Evolutionary conservation across 2,797 vertebrate genomes (phyloP), one percentile per base, ranked within the genome.

Genomic region (Anabacerthia variegaticeps): DNA sequence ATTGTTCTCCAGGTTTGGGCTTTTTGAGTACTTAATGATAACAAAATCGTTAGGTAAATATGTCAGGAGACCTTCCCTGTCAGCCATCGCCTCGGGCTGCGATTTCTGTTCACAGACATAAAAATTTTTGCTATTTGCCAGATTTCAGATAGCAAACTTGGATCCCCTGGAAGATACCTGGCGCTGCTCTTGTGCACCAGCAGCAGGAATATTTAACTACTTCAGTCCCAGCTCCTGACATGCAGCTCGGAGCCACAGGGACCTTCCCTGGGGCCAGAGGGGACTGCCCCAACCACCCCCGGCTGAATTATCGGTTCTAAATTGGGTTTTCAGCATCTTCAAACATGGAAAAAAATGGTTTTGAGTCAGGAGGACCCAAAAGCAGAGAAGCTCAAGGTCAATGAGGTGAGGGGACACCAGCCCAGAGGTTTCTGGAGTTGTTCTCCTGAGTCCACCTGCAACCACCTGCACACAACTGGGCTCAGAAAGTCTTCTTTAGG

Each of bases 91-190:
- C 96, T 67, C 3, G 3, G 92, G 93, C 36, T 12, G 62, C 13
- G 63, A 87, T 87, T 95, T 77, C 91, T 91, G 78, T 3, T 91
- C 89, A n/a, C 26, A 78, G 9, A 87, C 88, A 75, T 84, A 69
- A 89, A 90, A 76, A 88, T 82, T 58, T 58, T 14, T 76, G 86
- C 91, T 94, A 54, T 91, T 79, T 96, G 88, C 86, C 91, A 93
- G 92, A 67, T 77, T 95, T 71, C 88, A 89, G 92, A 85, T 3
- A 83, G 83, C 74, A 86, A 75, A 78, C 36, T 72, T 67, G 92
- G 93, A 90, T 94, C 80, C 62, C 56, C 59, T 78, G 78, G 77
- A 54, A 93, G 86, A 85, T 95, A 95, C 94, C 93, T 84, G 59
- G 71, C 18, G 3, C 19, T 74, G 84, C 71, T 91, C 12, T 4